A percentile compares a stretch with the other conserved stretches of the same genome.
These are phyloP conservation scores for Apteryx owenii DNA, from an alignment of 2,113 vertebrate genomes.

Conservation along the genomic window DNA sequence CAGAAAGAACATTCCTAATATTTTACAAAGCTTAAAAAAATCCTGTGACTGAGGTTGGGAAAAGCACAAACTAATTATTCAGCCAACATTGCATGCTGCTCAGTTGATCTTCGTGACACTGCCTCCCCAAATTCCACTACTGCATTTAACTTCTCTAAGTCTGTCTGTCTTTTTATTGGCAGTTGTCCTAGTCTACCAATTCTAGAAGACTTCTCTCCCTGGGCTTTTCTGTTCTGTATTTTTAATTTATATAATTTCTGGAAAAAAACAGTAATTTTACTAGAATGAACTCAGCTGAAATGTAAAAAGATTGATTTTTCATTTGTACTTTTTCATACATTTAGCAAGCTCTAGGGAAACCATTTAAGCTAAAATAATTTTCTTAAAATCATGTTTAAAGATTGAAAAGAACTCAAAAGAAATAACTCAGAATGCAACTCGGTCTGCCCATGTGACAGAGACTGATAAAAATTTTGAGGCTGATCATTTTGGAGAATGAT, in stretches of 20 bases:
- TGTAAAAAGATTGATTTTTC: neutral
- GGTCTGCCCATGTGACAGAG: neutral
- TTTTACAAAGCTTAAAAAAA: neutral
- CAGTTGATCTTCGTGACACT: slow-evolving; percentile 6
- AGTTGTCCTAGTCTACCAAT: neutral
- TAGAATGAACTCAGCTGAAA: neutral
- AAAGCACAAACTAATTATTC: slow-evolving; percentile 11
- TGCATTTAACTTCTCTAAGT: neutral
- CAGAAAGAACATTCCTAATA: neutral
- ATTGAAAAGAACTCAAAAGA: neutral
- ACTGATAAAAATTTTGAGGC: neutral
- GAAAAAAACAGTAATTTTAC: neutral
- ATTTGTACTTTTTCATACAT: neutral
- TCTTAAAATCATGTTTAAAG: neutral
- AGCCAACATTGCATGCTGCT: neutral
- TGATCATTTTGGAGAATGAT: neutral
- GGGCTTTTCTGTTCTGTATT: neutral
- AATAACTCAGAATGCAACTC: neutral
- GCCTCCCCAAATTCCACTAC: neutral
- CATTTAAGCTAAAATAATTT: neutral
- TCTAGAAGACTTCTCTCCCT: neutral
- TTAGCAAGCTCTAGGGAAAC: neutral
- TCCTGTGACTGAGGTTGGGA: neutral
- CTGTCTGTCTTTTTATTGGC: neutral
- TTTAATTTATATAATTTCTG: neutral